Evolutionary conservation across 2,888 invertebrate species (phyloP).

Genomic region (Bellardia pandia): DNA sequence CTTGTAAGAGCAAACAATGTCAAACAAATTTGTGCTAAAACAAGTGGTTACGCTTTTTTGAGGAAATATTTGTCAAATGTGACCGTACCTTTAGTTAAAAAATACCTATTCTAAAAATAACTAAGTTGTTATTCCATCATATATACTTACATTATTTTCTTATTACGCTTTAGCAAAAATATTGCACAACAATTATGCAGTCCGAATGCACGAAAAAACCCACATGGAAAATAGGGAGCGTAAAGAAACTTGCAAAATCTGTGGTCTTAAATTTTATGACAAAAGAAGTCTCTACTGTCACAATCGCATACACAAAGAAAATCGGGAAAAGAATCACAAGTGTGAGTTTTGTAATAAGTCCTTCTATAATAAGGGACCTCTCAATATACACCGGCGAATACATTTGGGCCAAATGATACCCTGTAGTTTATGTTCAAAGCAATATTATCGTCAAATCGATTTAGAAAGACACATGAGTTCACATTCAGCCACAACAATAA

Average conservation of each 20-base stretch:
- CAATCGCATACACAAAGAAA: slow-evolving; percentile 56
- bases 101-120: no score
- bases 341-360: slow-evolving; percentile 68
- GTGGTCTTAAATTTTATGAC: slow-evolving; percentile 61
- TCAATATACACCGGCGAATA: slow-evolving; percentile 62
- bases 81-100: no score
- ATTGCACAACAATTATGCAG: slow-evolving; percentile 42
- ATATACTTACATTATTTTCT: no score
- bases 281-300: slow-evolving; percentile 52
- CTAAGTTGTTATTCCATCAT: no score
- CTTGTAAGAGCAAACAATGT: no score
- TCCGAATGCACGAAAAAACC: slow-evolving; percentile 63
- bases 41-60: no score
- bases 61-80: no score
- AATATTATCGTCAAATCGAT: slow-evolving; percentile 63
- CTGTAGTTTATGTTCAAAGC: slow-evolving; percentile 60
- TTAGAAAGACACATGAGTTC: slow-evolving; percentile 58
- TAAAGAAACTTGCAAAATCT: slow-evolving; percentile 48
- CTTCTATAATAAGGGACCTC: slow-evolving; percentile 53
- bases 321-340: slow-evolving; percentile 64
- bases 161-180: slow-evolving; percentile 50
- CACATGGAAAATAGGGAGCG: slow-evolving; percentile 62
- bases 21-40: no score
- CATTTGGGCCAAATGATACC: slow-evolving; percentile 67
- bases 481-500: slow-evolving; percentile 58